A percentile compares a stretch with the other conserved stretches of the same genome.
Evolutionary conservation across 2,113 vertebrate species (phyloP).

Genomic region (Grammomys dolichurus): DNA sequence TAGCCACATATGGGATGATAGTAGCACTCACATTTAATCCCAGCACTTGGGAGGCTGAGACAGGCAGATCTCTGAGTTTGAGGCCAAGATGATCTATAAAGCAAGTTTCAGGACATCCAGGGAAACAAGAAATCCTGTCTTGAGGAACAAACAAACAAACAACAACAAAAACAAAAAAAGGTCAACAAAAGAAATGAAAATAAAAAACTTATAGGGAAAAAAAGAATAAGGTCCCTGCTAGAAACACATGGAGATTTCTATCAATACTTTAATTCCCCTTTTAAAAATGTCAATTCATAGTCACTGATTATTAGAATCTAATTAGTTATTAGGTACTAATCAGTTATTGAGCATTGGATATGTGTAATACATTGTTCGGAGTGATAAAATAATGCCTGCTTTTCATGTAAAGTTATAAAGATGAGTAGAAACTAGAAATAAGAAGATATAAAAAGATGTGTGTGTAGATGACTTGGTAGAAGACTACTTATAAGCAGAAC

Average conservation of each 20-base stretch:
- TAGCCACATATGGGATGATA: neutral
- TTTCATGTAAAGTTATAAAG: conserved; percentile 4
- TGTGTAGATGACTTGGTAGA: neutral
- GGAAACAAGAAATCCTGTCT: neutral
- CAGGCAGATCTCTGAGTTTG: no score
- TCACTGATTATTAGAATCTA: neutral
- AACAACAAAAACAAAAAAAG: no score
- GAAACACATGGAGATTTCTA: neutral
- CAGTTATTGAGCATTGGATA: neutral
- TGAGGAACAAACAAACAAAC: neutral
- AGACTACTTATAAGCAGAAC: neutral
- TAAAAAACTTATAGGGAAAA: neutral
- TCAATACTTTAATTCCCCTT: neutral
- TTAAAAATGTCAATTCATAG: neutral
- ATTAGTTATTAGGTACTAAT: neutral
- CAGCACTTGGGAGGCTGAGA: neutral
- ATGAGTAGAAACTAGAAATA: conserved; percentile 11
- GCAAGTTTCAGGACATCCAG: neutral
- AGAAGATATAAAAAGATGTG: neutral
- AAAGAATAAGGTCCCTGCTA: neutral
- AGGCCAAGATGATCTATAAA: neutral
- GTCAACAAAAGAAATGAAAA: neutral
- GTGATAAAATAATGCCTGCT: neutral
- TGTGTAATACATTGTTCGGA: neutral
- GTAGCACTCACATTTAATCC: neutral